phyloP scores from a whole-genome alignment of 1,140 invertebrate species.

The Brachionus koreanus region DNA sequence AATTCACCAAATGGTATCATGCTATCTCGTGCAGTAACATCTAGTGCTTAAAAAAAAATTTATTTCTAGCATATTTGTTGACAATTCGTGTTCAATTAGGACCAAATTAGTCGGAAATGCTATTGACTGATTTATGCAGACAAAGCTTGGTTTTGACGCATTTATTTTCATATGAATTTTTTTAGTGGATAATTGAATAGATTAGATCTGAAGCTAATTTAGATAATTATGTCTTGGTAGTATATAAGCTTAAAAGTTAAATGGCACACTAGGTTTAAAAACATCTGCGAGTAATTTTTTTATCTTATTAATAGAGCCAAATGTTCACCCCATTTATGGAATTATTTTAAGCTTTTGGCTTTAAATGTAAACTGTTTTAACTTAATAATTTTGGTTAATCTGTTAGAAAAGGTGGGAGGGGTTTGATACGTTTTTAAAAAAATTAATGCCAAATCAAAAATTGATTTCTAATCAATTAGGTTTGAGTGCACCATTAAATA shows the following conservation, averaged over 20 bases:
- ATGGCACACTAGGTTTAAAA: background rate
- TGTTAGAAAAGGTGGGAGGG: too few species aligned
- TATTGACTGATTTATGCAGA: too few species aligned
- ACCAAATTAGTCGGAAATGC: too few species aligned
- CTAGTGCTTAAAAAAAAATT: background rate
- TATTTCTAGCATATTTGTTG: background rate
- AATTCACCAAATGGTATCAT: slow-evolving; percentile 21
- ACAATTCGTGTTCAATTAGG: background rate
- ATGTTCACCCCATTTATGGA: background rate
- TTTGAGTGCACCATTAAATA: too few species aligned
- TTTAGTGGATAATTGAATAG: background rate
- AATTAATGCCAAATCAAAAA: too few species aligned
- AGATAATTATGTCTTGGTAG: background rate
- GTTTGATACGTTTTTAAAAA: too few species aligned
- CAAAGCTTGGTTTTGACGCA: too few species aligned
- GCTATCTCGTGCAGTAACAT: background rate
- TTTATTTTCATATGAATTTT: background rate
- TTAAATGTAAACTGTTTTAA: too few species aligned
- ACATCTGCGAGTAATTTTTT: background rate
- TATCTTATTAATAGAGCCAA: background rate
- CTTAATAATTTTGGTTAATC: too few species aligned
- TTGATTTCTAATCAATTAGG: too few species aligned
- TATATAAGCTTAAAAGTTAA: background rate
- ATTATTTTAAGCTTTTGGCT: background rate
- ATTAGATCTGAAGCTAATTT: background rate